A percentile compares a stretch with the other conserved stretches of the same genome.
Evolutionary conservation across 2,888 invertebrate species (phyloP).

Genomic region (Meganola albula): DNA sequence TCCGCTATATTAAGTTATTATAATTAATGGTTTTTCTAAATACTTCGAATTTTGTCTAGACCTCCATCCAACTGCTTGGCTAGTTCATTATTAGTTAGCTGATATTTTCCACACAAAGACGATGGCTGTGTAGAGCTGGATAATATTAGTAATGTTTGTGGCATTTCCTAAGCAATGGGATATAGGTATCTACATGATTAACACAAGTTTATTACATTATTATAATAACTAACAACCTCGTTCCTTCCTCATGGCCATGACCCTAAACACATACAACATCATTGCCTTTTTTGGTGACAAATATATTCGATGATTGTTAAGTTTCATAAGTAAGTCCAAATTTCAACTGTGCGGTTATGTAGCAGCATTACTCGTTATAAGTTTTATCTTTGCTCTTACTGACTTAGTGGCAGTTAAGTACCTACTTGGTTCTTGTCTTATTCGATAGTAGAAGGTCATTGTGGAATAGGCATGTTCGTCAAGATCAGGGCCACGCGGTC

Average conservation of each 20-base stretch:
- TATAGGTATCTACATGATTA: no score
- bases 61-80: conserved; percentile 45
- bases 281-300: conserved; percentile 33
- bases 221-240: conserved; percentile 18
- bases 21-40: no score
- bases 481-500: conserved; percentile 71
- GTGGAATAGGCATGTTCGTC: conserved; percentile 42
- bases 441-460: conserved; percentile 36
- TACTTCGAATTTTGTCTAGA: no score
- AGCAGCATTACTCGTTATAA: no score
- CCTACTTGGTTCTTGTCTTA: conserved; percentile 19
- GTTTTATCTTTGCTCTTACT: no score
- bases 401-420: no score
- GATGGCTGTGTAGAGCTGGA: conserved; percentile 14
- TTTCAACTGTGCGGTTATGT: no score
- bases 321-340: no score
- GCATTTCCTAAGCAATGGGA: no score
- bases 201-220: no score
- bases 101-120: conserved; percentile 35
- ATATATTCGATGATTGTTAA: conserved; percentile 31
- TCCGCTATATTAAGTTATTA: no score
- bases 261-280: conserved; percentile 33
- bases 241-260: conserved; percentile 32
- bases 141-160: no score
- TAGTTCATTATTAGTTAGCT: conserved; percentile 67